phyloP scores from a whole-genome alignment of 92 coral and sea anemone genomes.

The Heteractis magnifica region DNA sequence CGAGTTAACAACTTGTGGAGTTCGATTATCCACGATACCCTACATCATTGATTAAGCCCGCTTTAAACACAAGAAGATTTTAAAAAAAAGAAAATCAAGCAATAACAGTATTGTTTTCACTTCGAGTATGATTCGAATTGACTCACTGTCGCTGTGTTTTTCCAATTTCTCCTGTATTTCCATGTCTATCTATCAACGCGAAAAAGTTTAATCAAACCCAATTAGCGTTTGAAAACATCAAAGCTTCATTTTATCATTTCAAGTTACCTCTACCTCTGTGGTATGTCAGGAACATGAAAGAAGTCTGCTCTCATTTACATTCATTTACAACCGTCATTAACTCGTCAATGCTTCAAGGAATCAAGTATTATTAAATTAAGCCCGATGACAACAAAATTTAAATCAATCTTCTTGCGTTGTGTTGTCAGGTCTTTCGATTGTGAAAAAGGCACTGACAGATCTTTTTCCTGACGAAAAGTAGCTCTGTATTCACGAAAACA shows the following conservation, averaged over 20 bases:
- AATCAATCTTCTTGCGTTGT: neutral
- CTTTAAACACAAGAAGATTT: too few relatives aligned
- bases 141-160: neutral
- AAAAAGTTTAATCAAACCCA: conserved; percentile 5
- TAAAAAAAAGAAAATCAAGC: neutral
- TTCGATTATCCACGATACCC: too few relatives aligned
- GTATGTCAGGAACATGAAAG: neutral
- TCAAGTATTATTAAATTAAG: conserved; percentile 19
- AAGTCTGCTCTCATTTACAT: conserved; percentile 12
- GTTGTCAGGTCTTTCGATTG: neutral
- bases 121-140: neutral
- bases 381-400: conserved; percentile 4
- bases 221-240: neutral
- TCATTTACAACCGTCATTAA: conserved; percentile 25
- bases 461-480: too few relatives aligned
- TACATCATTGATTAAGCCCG: too few relatives aligned
- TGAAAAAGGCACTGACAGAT: neutral
- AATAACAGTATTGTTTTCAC: neutral
- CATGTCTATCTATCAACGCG: neutral
- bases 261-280: neutral
- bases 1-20: too few relatives aligned
- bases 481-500: neutral
- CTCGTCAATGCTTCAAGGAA: conserved; percentile 17
- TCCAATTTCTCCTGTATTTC: neutral
- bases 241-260: conserved; percentile 3